A percentile compares a stretch with the other conserved stretches of the same genome.
Evolutionary conservation across 2,113 vertebrate species (phyloP).

Genomic region (Leucoraja erinaceus): DNA sequence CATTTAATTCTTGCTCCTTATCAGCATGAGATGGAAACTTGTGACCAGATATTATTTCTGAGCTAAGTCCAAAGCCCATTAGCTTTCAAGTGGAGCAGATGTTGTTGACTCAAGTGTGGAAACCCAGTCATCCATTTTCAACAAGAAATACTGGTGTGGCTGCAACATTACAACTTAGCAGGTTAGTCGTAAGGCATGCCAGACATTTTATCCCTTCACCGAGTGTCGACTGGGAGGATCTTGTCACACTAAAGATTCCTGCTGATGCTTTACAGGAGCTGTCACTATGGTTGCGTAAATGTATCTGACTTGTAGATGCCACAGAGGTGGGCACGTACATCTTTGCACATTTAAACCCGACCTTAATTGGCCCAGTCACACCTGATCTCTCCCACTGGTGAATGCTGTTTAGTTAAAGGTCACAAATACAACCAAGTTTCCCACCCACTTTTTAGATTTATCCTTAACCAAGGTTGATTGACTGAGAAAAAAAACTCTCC

Average conservation of each 20-base stretch:
- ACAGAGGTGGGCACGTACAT: not conserved
- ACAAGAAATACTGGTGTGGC: not conserved
- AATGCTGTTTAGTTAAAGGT: slow-evolving; percentile 18
- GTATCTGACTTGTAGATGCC: not conserved
- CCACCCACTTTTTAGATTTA: not conserved
- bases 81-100: not conserved
- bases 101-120: not conserved
- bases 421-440: no score
- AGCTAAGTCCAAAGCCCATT: not conserved
- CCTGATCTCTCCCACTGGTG: not conserved
- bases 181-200: not conserved
- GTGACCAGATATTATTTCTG: not conserved
- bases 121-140: not conserved
- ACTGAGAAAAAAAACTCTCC: not conserved
- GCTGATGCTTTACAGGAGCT: not conserved
- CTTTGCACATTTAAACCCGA: not conserved
- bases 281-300: no score
- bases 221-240: not conserved
- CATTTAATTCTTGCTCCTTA: not conserved
- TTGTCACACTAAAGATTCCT: not conserved
- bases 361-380: not conserved
- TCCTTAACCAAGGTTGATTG: not conserved
- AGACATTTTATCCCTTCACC: not conserved
- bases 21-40: not conserved
- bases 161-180: not conserved